Percentiles rank a stretch among this genome's conserved stretches.
Conservation (phyloP, 2,797 vertebrate species). For the Sardinella longiceps region DNA sequence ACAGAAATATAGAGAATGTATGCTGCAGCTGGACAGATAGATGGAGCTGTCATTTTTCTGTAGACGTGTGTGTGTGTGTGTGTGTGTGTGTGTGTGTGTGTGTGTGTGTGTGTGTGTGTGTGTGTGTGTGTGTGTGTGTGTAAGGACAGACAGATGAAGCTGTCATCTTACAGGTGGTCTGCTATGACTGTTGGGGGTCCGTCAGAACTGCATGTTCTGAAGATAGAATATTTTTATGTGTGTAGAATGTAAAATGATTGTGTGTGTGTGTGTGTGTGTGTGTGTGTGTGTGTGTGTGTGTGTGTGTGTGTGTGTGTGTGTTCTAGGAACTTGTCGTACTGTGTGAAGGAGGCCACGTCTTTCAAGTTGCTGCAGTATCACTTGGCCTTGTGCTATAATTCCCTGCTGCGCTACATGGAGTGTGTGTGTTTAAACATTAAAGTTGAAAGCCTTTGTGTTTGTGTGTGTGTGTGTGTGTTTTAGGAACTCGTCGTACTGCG, state of each 20-base stretch:
- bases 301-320: conserved; percentile 22
- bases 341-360: conserved; percentile 99
- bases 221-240: no score
- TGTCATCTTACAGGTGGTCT: no score
- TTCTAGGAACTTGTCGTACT: conserved; percentile 88
- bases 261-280: not conserved
- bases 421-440: not conserved
- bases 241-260: not conserved
- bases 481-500: conserved; percentile 98
- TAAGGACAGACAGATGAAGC: no score
- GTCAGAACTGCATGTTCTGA: no score
- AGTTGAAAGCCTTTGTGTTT: conserved; percentile 2
- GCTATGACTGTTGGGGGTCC: no score
- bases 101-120: conserved; percentile 2
- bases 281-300: not conserved
- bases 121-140: conserved; percentile 5
- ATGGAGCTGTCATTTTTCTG: no score
- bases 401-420: conserved; percentile 90
- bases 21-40: no score
- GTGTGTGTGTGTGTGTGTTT: conserved; percentile 45
- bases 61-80: not conserved
- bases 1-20: no score
- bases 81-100: not conserved
- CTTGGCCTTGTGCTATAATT: conserved; percentile 95
- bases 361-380: conserved; percentile 96